Evolutionary conservation across 2,113 vertebrate species (phyloP), one percentile per base, ranked within the genome.

Genomic region (Passer montanus): DNA sequence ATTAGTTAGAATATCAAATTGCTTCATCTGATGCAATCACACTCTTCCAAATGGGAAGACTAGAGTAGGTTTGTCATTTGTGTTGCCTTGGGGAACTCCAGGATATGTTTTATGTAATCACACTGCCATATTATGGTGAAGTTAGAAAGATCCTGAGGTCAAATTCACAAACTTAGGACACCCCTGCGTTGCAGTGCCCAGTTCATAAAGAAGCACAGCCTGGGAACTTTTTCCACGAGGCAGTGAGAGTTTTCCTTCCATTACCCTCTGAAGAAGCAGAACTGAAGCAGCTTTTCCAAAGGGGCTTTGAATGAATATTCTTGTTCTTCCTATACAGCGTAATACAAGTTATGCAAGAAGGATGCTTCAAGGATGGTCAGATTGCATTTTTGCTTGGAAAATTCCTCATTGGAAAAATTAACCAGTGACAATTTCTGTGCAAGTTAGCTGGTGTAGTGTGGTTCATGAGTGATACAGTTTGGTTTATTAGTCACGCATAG

Each of bases 151-250:
- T 81, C 41, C 11, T 49, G 72, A 86, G 47, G n/a, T 78, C 31
- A 58, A 63, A 56, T 27, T 52, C 20, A 67, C 9, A 67, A 33
- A 37, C 0, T 1, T 41, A 59, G 59, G 55, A 75, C 0, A 4
- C 20, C 60, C 30, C 44, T 81, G 64, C 43, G n/a, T 39, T 83
- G 46, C 52, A 77, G 19, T 27, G 74, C 31, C 37, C 44, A 66
- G n/a, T 13, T 37, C 7, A 2, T 5, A 7, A 73, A 69, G 37
- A 20, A 62, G 37, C 47, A 55, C 44, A 76, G n/a, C 30, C 84
- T 85, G 46, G 41, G n/a, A 82, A 59, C 0, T 0, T 50, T 88
- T 53, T 72, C 50, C 27, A 5, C 13, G 16, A 89, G n/a, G 27
- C 49, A 60, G 13, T 44, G 75, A 67, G 46, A 62, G 20, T 49